Conservation (phyloP, 2,797 vertebrate species). For the Typhlichthys eigenmanni region DNA sequence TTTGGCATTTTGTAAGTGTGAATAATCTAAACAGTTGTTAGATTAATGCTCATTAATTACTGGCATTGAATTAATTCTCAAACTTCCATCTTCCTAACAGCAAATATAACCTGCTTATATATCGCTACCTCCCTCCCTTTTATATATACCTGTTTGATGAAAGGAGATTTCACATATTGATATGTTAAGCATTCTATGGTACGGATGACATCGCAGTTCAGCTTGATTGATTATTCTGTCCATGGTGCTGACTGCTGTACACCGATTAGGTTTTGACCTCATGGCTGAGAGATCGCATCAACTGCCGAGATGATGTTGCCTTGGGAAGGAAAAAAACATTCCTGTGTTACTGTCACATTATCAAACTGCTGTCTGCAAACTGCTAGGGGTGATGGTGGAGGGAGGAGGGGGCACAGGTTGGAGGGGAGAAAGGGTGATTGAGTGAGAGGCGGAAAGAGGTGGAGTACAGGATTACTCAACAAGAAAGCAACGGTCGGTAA, state of each 20-base stretch:
- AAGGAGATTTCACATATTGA: slow-evolving; percentile 13
- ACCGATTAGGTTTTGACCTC: slow-evolving; percentile 66
- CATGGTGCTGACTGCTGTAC: slow-evolving; percentile 51
- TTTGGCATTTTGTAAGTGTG: slow-evolving; percentile 13
- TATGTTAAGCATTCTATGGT: slow-evolving; percentile 32
- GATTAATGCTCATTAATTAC: slow-evolving; percentile 38
- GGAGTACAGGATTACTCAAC: slow-evolving; percentile 49
- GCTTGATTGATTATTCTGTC: slow-evolving; percentile 70
- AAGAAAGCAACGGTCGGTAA: slow-evolving; percentile 6
- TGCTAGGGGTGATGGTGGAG: neutral
- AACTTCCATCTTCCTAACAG: slow-evolving; percentile 25
- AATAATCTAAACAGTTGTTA: slow-evolving; percentile 37
- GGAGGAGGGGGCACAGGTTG: slow-evolving; percentile 30
- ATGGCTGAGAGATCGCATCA: slow-evolving; percentile 61
- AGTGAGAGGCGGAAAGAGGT: slow-evolving; percentile 15
- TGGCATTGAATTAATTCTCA: slow-evolving; percentile 25
- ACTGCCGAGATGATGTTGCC: slow-evolving; percentile 40
- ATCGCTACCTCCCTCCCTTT: neutral
- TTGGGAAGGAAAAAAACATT: slow-evolving; percentile 40
- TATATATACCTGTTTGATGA: slow-evolving; percentile 14
- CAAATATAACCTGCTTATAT: slow-evolving; percentile 12
- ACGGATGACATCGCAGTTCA: slow-evolving; percentile 35
- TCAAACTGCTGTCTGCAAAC: slow-evolving; percentile 45
- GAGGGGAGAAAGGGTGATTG: slow-evolving; percentile 20
- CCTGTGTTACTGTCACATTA: slow-evolving; percentile 73